Evolutionary conservation across 2,888 invertebrate genomes (phyloP), one percentile per base, ranked within the genome.

Genomic region (Rhimphoctona megacephalus): DNA sequence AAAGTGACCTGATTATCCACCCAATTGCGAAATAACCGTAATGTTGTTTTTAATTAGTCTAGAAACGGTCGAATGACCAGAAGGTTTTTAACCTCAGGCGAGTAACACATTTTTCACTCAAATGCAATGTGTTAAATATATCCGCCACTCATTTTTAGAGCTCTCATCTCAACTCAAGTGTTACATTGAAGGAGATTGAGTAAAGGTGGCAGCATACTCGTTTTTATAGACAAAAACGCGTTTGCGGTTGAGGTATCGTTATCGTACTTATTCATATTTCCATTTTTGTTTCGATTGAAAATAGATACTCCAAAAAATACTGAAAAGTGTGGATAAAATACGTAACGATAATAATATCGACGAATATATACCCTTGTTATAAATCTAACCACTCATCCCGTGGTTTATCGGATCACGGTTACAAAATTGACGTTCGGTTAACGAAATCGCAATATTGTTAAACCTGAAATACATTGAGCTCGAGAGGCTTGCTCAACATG

Each of bases 381-480:
- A 30, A 79, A 81, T 77, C 74, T 77, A 78, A 61, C 78, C 61
- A 54, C 39, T 82, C 49, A 46, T 85, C 72, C 30, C 46, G 46
- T 54, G 54, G 72, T 73, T 43, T 73, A 72, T 82, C 79, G 82
- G 74, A 79, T 81, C 30, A 76, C 52, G 82, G 80, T 79, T 61
- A 77, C 84, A 76, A 82, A 87, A 87, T 82, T 79, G 79, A 82
- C 70, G 82, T 67, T 82, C 72, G 79, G 66, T 82, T 80, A 87
- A 85, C 84, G 77, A 87, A 87, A 85, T 87, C 80, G 80, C 84
- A 87, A 85, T 84, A 76, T 87, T 79, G 82, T 82, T 80, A 77
- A 82, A 64, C 57, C 76, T 46, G 64, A 43, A 79, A 82, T 82
- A 70, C 66, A 82, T 70, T 84, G 46, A 54, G 69, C 66, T 49